Conservation (phyloP, 2,888 invertebrate species). For the Hartigia nigra region DNA sequence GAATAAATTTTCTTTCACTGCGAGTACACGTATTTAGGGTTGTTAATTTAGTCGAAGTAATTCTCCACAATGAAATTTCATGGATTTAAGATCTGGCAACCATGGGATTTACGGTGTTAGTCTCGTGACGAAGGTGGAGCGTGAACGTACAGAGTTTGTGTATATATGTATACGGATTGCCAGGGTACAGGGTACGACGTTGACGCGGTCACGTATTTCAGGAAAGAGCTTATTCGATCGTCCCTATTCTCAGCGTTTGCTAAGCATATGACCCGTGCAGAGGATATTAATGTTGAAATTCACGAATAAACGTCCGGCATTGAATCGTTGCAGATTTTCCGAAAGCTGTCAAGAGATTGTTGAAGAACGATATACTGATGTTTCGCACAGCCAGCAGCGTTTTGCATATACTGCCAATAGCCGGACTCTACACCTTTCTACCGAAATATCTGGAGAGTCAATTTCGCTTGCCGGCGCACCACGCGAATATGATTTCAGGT, state of each 20-base stretch:
- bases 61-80: not conserved
- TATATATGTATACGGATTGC: not conserved
- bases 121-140: not conserved
- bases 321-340: conserved; percentile 74
- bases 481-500: conserved; percentile 92
- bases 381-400: conserved; percentile 92
- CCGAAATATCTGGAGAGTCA: conserved; percentile 94
- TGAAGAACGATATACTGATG: conserved; percentile 92
- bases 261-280: not conserved
- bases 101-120: not conserved
- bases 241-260: not conserved
- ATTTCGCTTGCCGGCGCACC: conserved; percentile 88
- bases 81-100: not conserved
- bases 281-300: not conserved
- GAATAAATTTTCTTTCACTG: too few species aligned
- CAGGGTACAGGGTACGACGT: not conserved
- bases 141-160: not conserved
- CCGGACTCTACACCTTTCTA: conserved; percentile 91
- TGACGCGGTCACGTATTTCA: not conserved
- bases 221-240: not conserved
- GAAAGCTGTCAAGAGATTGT: conserved; percentile 80
- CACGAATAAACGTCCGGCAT: not conserved
- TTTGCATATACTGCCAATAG: conserved; percentile 89
- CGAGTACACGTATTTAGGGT: not conserved
- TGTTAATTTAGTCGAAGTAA: not conserved